Conservation (phyloP, 2,797 vertebrate genomes). For the Neosalanx taihuensis region DNA sequence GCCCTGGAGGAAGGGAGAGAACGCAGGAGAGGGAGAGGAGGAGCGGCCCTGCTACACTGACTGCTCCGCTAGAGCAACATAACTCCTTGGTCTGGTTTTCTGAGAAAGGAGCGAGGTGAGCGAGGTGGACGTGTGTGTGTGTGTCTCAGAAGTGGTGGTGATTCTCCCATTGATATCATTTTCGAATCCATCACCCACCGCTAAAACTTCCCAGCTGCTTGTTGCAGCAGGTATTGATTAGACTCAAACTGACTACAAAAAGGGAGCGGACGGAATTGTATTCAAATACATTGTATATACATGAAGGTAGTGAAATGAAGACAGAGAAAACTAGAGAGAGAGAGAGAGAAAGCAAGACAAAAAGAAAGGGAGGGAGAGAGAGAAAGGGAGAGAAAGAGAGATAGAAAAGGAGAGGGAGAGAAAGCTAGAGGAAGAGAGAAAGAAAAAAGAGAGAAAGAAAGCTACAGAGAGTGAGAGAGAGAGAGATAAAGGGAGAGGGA, state of each 20-base stretch:
- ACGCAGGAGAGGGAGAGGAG: neutral
- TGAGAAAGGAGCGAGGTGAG: neutral
- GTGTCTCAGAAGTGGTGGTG: slow-evolving; percentile 8
- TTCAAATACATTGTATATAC: neutral
- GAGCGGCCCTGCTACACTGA: neutral
- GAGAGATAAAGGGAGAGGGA: too few species aligned
- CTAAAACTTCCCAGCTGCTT: slow-evolving; percentile 54
- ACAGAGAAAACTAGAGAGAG: too few species aligned
- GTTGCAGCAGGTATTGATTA: slow-evolving; percentile 52
- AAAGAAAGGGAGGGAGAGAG: too few species aligned
- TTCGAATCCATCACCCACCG: slow-evolving; percentile 29
- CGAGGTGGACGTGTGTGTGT: neutral
- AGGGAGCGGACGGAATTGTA: neutral
- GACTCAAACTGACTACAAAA: slow-evolving; percentile 25
- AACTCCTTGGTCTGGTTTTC: neutral
- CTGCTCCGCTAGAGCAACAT: neutral
- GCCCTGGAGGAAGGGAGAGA: neutral
- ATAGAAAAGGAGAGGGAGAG: too few species aligned
- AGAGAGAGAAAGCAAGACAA: too few species aligned
- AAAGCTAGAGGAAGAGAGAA: too few species aligned
- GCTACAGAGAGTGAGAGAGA: too few species aligned
- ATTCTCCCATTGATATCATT: slow-evolving; percentile 53
- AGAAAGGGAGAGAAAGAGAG: too few species aligned
- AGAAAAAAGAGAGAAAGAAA: too few species aligned
- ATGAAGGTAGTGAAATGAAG: neutral